Base-by-base conservation (phyloP, 2,113 vertebrate genomes). In the Tenrec ecaudatus region DNA sequence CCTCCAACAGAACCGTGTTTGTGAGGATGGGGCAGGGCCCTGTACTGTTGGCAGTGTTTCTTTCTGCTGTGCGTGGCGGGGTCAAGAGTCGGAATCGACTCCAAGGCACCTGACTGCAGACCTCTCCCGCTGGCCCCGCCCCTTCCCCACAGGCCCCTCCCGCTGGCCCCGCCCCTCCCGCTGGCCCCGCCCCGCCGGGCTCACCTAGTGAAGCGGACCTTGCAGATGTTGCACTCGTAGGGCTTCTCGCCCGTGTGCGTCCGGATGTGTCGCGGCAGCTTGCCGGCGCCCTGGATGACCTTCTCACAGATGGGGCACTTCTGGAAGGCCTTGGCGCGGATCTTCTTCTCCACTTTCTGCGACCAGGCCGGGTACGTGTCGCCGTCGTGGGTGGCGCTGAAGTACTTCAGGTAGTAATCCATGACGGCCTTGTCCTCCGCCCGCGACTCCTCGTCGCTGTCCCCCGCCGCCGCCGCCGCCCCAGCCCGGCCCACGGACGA, bases 371-470 rank as follows among this genome's bases (percentile, higher is more conserved):
- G 98, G 93, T 98, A 98, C 22, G 98, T 97, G 0, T 98, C 97
- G 1, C 98, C 95, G 91, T 99, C 99, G 57, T 98, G 99, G 57
- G 98, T 97, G 97, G 98, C 97, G 97, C 99, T 98, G 97, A 99
- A 99, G 97, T 99, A 99, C 98, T 99, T 99, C 99, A 99, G 99
- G 98, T 99, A 99, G 99, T 99, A 99, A 98, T 99, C 99, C 98
- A 99, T 98, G 31, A 99, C 99, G 2, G 98, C 98, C 92, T 99
- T 99, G 62, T 99, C 99, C 0, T 98, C 98, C 1, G 98, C 99
- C 1, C 98, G 98, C 0, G 96, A 85, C 88, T 98, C 98, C 6
- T 99, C 98, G 4, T 99, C 99, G 83, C 98, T 98, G 96, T 96
- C 62, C 79, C n/a, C 71, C 3, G 71, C 96, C 27, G 94, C 97